phyloP scores from a whole-genome alignment of 2,888 invertebrate genomes.

The Mythimna ferrago region DNA sequence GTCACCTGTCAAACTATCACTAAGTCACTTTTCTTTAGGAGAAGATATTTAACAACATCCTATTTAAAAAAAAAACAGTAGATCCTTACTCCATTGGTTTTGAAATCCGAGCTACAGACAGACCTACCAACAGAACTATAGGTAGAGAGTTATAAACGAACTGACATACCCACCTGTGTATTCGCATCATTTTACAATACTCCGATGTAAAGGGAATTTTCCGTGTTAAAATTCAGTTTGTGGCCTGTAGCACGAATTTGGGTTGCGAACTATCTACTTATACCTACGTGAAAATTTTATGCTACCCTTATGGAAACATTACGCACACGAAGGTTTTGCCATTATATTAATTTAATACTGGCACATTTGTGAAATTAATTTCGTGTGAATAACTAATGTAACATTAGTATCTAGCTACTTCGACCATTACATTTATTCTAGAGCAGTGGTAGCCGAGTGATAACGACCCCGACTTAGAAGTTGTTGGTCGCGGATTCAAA shows the following conservation, averaged over 20 bases:
- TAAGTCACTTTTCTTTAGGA: too few species aligned
- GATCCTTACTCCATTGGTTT: not conserved
- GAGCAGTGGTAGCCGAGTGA: too few species aligned
- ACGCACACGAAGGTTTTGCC: conserved; percentile 42
- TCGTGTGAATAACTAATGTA: conserved; percentile 28
- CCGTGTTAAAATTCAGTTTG: conserved; percentile 43
- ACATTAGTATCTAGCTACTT: not conserved
- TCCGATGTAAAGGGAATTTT: conserved; percentile 1
- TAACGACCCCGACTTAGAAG: too few species aligned
- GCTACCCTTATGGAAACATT: conserved; percentile 10
- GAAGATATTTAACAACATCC: too few species aligned
- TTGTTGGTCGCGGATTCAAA: too few species aligned
- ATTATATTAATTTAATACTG: conserved; percentile 48
- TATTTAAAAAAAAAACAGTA: too few species aligned
- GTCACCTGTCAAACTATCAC: too few species aligned
- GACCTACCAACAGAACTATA: not conserved
- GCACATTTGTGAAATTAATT: conserved; percentile 56
- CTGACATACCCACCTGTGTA: not conserved
- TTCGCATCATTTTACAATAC: conserved; percentile 14
- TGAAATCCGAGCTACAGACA: not conserved
- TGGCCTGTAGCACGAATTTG: conserved; percentile 46
- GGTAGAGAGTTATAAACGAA: conserved; percentile 2
- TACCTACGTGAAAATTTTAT: conserved; percentile 44
- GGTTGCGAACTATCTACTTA: conserved; percentile 31
- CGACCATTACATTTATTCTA: too few species aligned